These are phyloP conservation scores for Leucophenga montana DNA, from an alignment of 2,888 invertebrate species.

Conservation along the genomic window DNA sequence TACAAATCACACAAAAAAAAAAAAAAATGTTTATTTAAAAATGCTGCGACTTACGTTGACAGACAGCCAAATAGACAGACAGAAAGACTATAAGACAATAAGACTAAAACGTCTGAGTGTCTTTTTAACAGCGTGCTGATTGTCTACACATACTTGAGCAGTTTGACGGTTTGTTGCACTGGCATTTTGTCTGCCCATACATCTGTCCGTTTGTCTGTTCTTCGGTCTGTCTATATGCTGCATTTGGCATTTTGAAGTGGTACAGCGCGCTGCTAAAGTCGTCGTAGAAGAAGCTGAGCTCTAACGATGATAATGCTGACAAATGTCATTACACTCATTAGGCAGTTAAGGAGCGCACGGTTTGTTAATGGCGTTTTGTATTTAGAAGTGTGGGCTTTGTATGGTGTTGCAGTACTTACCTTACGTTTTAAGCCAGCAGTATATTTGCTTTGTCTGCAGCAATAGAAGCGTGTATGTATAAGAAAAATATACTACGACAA, in stretches of 20 bases:
- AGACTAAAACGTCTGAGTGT: too few species aligned
- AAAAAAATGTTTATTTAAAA: conserved; percentile 46
- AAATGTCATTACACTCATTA: conserved; percentile 64
- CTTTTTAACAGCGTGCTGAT: too few species aligned
- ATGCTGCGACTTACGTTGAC: conserved; percentile 27
- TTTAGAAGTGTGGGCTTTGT: neutral
- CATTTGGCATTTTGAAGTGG: neutral
- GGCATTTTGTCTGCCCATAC: too few species aligned
- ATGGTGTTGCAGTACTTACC: neutral
- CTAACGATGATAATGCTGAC: conserved; percentile 46
- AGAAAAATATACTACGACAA: too few species aligned
- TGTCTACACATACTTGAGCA: too few species aligned
- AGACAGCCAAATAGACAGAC: neutral
- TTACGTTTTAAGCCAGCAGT: neutral
- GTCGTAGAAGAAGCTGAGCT: conserved; percentile 13
- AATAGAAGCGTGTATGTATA: neutral
- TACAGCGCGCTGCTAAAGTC: too few species aligned
- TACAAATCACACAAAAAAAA: conserved; percentile 12
- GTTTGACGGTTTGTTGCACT: too few species aligned
- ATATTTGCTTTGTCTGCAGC: neutral
- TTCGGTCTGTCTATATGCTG: too few species aligned
- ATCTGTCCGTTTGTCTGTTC: too few species aligned
- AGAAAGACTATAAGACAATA: neutral
- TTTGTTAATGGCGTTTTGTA: conserved; percentile 12
- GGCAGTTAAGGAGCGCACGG: conserved; percentile 12